Evolutionary conservation across 2,113 vertebrate species (phyloP).

Genomic region (Odocoileus hemionus): DNA sequence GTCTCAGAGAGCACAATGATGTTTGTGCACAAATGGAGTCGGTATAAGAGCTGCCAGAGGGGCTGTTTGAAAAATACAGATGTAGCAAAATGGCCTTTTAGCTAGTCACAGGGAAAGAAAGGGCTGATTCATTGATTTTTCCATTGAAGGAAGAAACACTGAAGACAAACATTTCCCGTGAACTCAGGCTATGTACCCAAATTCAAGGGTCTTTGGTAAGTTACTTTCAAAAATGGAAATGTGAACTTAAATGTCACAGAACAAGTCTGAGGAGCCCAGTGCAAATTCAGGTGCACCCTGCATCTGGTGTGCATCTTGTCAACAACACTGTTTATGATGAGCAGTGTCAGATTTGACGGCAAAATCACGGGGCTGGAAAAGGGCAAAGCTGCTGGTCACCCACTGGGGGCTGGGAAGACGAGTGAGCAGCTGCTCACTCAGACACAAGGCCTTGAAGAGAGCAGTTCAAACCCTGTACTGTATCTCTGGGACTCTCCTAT

Average conservation of each 20-base stretch:
- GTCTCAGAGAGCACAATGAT: not conserved
- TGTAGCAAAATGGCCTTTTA: not conserved
- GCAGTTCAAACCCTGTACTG: not conserved
- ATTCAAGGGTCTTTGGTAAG: not conserved
- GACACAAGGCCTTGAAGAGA: not conserved
- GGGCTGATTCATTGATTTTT: not conserved
- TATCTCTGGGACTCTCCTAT: not conserved
- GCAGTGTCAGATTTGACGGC: not conserved
- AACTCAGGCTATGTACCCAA: not conserved
- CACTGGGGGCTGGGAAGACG: not conserved
- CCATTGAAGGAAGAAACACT: not conserved
- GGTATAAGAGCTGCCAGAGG: not conserved
- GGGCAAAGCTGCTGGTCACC: not conserved
- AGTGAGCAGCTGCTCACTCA: not conserved
- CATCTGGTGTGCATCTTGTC: fast-evolving
- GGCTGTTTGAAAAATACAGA: not conserved
- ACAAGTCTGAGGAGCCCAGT: not conserved
- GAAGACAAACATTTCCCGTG: not conserved
- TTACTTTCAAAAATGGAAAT: not conserved
- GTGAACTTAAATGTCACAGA: not conserved
- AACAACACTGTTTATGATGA: too few relatives aligned
- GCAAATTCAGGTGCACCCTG: not conserved
- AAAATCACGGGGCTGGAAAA: not conserved
- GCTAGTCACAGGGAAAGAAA: not conserved
- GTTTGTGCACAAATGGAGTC: not conserved